Base-by-base conservation (phyloP, 2,797 vertebrate genomes). In the Parambassis ranga region DNA sequence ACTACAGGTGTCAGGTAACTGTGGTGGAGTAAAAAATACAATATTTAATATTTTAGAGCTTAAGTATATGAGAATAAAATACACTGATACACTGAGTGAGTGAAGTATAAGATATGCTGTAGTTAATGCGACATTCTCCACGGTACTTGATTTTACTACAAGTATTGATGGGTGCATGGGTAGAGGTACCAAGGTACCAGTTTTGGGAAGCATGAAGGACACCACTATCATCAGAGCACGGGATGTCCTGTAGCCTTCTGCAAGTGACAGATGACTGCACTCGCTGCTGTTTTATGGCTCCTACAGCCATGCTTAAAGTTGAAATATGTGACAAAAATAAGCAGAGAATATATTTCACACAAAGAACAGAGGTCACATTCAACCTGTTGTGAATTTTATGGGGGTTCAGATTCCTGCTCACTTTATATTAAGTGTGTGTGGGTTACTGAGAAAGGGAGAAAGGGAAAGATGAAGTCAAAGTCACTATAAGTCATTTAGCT, bases 141-240 rank as follows among this genome's bases (percentile, higher is more conserved):
- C 56, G 41, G 28, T 9, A 24, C 8, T 35, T n/a, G 11, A 44
- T 2, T 53, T 33, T 31, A 35, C 15, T 20, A 22, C 20, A 24
- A 15, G 44, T 20, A 10, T 24, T 38, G n/a, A n/a, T n/a, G n/a
- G n/a, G n/a, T 37, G 42, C 39, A 48, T 23, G 51, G 42, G 24
- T 35, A 51, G 51, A 35, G 23, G 33, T 32, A 65, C 13, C 5
- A 2, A 67, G 39, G 64, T 32, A 53, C 26, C 43, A 41, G 65
- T 68, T 80, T 82, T 79, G 78, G 67, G 71, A 63, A 56, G 83
- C 82, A 74, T 85, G 85, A 90, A 89, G 87, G 87, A 59, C 86
- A 79, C 4, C 1, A 48, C 73, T 57, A 44, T 78, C 71, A 75
- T 84, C 74, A 59, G 68, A 35, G 38, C 51, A 37, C 64, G 62